phyloP scores from a whole-genome alignment of 2,113 vertebrate species.

The Melanostigma gelatinosum region DNA sequence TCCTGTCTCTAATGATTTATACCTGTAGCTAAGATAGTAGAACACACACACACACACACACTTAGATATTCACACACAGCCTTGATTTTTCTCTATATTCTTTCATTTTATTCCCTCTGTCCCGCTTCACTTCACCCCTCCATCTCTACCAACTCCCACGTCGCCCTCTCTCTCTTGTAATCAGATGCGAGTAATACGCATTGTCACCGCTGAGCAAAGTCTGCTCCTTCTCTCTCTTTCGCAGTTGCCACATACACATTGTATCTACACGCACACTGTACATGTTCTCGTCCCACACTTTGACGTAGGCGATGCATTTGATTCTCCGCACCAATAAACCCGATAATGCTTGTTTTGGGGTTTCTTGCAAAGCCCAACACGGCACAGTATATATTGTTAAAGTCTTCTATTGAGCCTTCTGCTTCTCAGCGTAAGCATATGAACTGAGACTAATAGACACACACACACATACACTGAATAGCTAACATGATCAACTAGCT shows the following conservation, averaged over 20 bases:
- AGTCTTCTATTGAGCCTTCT: conserved; percentile 18
- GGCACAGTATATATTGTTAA: not conserved
- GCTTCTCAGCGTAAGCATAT: conserved; percentile 9
- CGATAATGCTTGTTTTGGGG: not conserved
- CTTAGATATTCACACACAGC: not conserved
- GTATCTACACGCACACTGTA: not conserved
- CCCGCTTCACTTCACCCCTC: conserved; percentile 48
- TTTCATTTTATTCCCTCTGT: conserved; percentile 38
- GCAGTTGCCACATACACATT: conserved; percentile 6
- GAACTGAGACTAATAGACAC: conserved; percentile 9
- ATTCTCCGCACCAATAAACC: conserved; percentile 14
- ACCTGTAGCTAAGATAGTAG: conserved; percentile 26
- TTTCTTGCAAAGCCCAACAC: not conserved
- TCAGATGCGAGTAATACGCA: conserved; percentile 63
- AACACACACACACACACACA: conserved; percentile 18
- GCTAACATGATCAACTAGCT: conserved; percentile 32
- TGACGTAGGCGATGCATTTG: conserved; percentile 19
- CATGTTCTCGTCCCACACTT: conserved; percentile 9
- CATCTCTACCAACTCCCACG: conserved; percentile 33
- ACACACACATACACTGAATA: conserved; percentile 14
- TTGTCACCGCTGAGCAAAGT: conserved; percentile 44
- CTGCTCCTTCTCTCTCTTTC: conserved; percentile 7
- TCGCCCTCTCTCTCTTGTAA: conserved; percentile 30
- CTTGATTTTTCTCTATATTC: conserved; percentile 19
- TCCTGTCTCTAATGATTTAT: conserved; percentile 59